Base-by-base conservation (phyloP, 2,113 vertebrate genomes). In the Hoplias malabaricus region DNA sequence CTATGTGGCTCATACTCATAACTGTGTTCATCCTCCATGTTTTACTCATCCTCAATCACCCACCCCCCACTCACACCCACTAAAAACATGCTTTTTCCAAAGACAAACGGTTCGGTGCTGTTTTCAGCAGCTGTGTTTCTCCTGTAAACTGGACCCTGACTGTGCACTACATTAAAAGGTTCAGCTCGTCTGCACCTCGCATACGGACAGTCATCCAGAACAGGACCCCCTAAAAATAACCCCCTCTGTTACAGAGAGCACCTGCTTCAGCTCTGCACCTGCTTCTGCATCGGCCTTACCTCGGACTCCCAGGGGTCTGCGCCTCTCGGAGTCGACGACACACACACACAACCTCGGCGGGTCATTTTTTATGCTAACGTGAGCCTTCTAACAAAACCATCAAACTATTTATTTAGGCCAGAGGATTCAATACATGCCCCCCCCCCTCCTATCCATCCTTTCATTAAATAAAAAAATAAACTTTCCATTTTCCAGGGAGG, bases 211-310 rank as follows among this genome's bases (percentile, higher is more conserved):
- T 63, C 31, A 63, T 21, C 59, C 34, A 66, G 33, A 75, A 40
- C 57, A 23, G 6, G 7, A 34, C 56, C 13, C 23, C 9, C 62
- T 78, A 82, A 78, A 82, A 82, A 78, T 74, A 82, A 53, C 67
- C 21, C n/a, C 31, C 70, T 57, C n/a, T 9, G 19, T 48, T 61
- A 36, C 53, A 46, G 29, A 19, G 4, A 66, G 46, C 74, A 76
- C 63, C 74, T 76, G 74, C 74, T 31, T 68, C 43, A 56, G 50
- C 6, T 36, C 48, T 12, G 27, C 74, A 68, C 65, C 74, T 77
- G 63, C 65, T 57, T 19, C 63, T 33, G 13, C 36, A 16, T 19
- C 16, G 23, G 11, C 42, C 25, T 36, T 11, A 19, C 53, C 74
- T 33, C 4, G 27, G 73, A 34, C 33, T 23, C 25, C 50, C 34